phyloP scores from a whole-genome alignment of 2,797 vertebrate species.

The Tauraco hartlaubi region DNA sequence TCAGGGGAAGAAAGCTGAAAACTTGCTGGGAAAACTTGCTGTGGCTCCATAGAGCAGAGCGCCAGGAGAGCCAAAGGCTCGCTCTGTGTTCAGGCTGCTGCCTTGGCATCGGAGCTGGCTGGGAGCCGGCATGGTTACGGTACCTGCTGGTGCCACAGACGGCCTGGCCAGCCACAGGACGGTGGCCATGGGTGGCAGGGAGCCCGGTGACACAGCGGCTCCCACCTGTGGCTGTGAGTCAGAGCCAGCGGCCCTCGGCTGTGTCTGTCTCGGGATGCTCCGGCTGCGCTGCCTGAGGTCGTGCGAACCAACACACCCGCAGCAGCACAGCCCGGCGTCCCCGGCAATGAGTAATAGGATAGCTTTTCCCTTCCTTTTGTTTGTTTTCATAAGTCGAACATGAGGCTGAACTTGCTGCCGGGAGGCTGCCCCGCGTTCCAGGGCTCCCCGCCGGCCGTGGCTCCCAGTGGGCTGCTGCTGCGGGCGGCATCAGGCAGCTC shows the following conservation, averaged over 20 bases:
- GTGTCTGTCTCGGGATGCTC: neutral
- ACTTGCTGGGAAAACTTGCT: neutral
- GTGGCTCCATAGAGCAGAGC: rapidly evolving
- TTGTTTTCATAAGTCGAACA: neutral
- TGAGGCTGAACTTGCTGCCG: neutral
- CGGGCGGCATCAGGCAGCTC: rapidly evolving
- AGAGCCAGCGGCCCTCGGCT: neutral
- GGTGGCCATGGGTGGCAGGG: neutral
- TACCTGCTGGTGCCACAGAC: neutral
- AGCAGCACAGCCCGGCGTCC: neutral
- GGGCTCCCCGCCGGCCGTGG: rapidly evolving
- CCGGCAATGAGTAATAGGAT: neutral
- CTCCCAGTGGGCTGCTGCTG: neutral
- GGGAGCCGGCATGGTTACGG: neutral
- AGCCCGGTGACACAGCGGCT: neutral
- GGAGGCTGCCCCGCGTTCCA: rapidly evolving
- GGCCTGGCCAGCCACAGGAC: rapidly evolving
- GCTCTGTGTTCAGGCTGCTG: rapidly evolving
- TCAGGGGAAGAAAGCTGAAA: neutral
- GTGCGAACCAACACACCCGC: rapidly evolving
- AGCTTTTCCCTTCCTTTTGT: neutral
- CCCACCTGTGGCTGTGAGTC: neutral
- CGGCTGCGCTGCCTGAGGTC: rapidly evolving
- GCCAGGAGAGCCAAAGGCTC: neutral
- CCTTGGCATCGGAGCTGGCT: rapidly evolving